phyloP scores from a whole-genome alignment of 1,140 invertebrate species.

The Cylas formicarius region DNA sequence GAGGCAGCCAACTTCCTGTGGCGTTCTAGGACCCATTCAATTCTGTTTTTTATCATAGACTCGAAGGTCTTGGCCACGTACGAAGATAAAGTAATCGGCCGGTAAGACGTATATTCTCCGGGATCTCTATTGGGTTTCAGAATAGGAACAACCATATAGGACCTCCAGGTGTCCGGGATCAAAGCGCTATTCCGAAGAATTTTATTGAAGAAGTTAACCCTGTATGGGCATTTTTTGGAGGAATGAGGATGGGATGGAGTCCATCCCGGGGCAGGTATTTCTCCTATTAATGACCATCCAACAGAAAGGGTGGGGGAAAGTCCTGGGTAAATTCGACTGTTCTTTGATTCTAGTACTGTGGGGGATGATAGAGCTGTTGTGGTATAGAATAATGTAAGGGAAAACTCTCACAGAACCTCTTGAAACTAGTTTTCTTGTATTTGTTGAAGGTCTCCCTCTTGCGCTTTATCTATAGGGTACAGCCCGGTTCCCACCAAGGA shows the following conservation, averaged over 20 bases:
- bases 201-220: background rate
- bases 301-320: background rate
- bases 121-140: background rate
- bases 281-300: background rate
- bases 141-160: constrained; percentile 3
- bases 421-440: too few relatives aligned
- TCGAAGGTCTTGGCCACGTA: background rate
- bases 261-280: constrained; percentile 2
- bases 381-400: background rate
- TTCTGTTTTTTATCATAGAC: constrained; percentile 4
- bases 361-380: background rate
- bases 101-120: background rate
- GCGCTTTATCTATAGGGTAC: too few relatives aligned
- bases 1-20: background rate
- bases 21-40: constrained; percentile 4
- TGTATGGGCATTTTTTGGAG: background rate
- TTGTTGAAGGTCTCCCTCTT: background rate
- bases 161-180: constrained; percentile 8
- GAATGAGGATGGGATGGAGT: background rate
- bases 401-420: too few relatives aligned
- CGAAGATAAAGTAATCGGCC: background rate
- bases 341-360: background rate
- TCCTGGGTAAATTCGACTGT: background rate
- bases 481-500: too few relatives aligned
- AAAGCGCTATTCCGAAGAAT: background rate